These are phyloP conservation scores for Micromussa lordhowensis DNA, from an alignment of 92 coral and sea anemone genomes.

Conservation along the genomic window DNA sequence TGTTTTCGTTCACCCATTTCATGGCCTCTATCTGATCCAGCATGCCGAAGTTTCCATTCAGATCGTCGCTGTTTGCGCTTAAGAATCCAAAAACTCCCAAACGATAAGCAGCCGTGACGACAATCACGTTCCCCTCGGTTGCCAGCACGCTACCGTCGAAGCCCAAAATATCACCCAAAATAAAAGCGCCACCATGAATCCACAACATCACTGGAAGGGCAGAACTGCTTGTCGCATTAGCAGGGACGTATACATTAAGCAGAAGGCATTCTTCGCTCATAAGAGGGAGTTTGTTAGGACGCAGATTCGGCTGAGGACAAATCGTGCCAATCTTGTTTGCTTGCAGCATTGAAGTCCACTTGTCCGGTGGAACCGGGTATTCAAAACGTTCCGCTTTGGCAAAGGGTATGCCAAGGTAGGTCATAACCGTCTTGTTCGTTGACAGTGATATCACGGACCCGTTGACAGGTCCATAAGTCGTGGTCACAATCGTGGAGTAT, in stretches of 20 bases:
- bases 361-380: conserved; percentile 17
- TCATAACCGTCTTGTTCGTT: conserved; percentile 23
- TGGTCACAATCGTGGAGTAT: neutral
- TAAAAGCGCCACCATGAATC: conserved; percentile 47
- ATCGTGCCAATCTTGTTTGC: conserved; percentile 4
- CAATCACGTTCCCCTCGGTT: conserved; percentile 34
- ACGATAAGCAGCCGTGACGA: conserved; percentile 40
- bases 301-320: conserved; percentile 27
- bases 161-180: neutral
- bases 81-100: conserved; percentile 42
- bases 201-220: conserved; percentile 50
- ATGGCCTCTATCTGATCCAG: conserved; percentile 43
- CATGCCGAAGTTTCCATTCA: conserved; percentile 52
- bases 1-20: conserved; percentile 50
- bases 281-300: neutral
- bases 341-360: conserved; percentile 15
- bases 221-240: neutral
- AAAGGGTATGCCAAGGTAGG: conserved; percentile 25
- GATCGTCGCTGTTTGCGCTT: conserved; percentile 3
- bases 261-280: conserved; percentile 40
- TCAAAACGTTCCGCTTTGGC: conserved; percentile 17
- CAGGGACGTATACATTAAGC: conserved; percentile 42
- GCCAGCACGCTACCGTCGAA: conserved; percentile 49
- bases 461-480: neutral
- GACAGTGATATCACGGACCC: neutral